Percentiles rank a stretch among this genome's conserved stretches.
phyloP scores from a whole-genome alignment of 2,113 vertebrate genomes.

The Anhinga anhinga region DNA sequence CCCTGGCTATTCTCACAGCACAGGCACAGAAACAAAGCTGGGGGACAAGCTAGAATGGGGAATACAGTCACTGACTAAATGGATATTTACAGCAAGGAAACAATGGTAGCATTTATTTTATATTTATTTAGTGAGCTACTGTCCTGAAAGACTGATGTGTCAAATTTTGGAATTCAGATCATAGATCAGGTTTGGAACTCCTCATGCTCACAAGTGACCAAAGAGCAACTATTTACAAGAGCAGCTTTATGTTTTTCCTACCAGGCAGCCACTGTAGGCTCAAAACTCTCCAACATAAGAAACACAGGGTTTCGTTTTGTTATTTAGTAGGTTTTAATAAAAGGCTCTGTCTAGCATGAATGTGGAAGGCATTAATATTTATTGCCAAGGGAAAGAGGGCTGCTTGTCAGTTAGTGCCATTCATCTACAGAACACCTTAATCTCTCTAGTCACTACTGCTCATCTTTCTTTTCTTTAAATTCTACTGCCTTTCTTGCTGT shows the following conservation, averaged over 20 bases:
- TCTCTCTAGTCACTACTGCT: background rate
- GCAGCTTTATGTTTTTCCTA: background rate
- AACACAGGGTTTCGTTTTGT: background rate
- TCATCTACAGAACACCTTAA: background rate
- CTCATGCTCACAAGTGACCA: background rate
- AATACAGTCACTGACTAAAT: background rate
- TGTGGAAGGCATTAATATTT: slow-evolving; percentile 31
- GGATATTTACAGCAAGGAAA: background rate
- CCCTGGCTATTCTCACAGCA: background rate
- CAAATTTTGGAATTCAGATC: background rate
- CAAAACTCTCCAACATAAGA: background rate
- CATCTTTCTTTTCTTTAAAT: background rate
- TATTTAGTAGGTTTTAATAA: slow-evolving; percentile 1
- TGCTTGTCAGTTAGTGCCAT: background rate
- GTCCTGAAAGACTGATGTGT: background rate
- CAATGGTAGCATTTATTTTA: background rate
- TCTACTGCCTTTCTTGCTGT: background rate
- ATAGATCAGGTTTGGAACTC: background rate
- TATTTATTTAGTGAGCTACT: background rate
- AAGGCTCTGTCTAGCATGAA: background rate
- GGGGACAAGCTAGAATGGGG: background rate
- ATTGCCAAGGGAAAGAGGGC: background rate
- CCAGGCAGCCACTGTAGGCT: background rate
- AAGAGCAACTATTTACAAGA: background rate
- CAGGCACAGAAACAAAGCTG: background rate